Conservation (phyloP, 1,140 invertebrate species). For the Tetramorium simillimum region DNA sequence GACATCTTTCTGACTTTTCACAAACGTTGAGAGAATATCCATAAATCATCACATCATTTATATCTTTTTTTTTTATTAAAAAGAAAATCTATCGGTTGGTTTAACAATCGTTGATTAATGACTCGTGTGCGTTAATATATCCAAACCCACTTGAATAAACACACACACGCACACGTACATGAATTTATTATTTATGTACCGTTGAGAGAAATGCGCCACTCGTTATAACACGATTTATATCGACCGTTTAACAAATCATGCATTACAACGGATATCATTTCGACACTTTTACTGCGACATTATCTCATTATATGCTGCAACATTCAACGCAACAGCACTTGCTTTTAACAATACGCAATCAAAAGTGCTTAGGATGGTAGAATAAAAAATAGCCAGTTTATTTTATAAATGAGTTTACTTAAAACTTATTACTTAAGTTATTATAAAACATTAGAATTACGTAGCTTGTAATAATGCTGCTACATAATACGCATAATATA, state of each 20-base stretch:
- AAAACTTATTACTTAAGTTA: neutral
- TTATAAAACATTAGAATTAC: constrained; percentile 22
- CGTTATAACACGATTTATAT: constrained; percentile 6
- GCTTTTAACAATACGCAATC: neutral
- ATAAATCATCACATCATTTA: neutral
- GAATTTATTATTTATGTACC: constrained; percentile 6
- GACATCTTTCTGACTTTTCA: constrained; percentile 17
- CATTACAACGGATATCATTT: neutral
- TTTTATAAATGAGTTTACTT: neutral
- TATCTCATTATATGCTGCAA: neutral
- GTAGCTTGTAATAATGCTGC: neutral
- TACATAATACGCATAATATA: neutral
- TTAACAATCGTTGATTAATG: constrained; percentile 28
- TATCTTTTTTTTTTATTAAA: neutral
- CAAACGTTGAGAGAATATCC: constrained; percentile 9
- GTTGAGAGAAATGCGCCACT: neutral
- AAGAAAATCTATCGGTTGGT: neutral
- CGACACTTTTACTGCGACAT: neutral
- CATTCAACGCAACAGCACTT: neutral
- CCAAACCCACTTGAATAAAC: neutral
- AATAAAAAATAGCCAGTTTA: neutral
- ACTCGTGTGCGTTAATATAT: neutral
- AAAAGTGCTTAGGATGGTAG: neutral
- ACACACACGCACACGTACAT: neutral
- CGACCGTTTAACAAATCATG: neutral